Evolutionary conservation across 2,888 invertebrate genomes (phyloP).

Genomic region (Stenodera caucasica): DNA sequence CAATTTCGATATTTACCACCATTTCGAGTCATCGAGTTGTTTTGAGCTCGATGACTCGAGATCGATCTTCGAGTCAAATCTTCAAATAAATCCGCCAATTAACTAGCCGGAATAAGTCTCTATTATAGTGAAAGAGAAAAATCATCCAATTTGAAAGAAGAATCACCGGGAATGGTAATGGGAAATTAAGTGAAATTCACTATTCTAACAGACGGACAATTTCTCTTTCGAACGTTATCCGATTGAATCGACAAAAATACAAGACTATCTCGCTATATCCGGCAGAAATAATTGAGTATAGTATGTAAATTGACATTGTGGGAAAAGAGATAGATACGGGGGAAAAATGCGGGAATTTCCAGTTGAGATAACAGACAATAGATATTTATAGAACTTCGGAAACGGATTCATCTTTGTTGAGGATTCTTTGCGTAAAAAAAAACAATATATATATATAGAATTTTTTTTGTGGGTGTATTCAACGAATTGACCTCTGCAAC

Average conservation of each 20-base stretch:
- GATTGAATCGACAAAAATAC: too few species aligned
- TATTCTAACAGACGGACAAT: neutral
- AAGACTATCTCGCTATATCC: too few species aligned
- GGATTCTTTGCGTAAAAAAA: neutral
- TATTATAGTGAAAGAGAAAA: neutral
- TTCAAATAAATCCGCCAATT: too few species aligned
- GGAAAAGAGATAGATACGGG: too few species aligned
- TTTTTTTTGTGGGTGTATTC: neutral
- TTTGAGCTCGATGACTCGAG: too few species aligned
- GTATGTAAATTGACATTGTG: too few species aligned
- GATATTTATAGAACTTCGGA: too few species aligned
- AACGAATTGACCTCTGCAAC: neutral
- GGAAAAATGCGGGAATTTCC: neutral
- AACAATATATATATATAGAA: neutral
- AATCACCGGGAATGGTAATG: conserved; percentile 20
- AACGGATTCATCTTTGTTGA: neutral
- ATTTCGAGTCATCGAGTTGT: too few species aligned
- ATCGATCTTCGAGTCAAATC: too few species aligned
- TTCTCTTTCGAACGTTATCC: neutral
- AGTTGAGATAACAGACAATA: too few species aligned
- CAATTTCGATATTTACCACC: neutral
- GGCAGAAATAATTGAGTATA: too few species aligned
- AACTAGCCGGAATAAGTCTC: neutral
- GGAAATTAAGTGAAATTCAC: conserved; percentile 19
- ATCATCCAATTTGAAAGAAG: conserved; percentile 20